Conservation (phyloP, 2,797 vertebrate genomes). For the Sebastes goodei region DNA sequence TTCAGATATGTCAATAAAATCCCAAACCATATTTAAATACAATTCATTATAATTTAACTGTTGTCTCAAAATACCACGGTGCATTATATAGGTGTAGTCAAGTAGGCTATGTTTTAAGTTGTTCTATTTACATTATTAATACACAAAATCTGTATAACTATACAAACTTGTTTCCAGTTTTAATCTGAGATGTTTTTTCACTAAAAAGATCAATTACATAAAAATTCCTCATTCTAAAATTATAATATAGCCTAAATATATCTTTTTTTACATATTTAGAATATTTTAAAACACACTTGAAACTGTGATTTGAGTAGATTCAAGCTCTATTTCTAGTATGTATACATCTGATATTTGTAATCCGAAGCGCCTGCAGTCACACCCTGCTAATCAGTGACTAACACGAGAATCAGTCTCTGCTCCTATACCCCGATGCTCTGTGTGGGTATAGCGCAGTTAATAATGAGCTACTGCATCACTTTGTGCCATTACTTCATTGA, state of each 20-base stretch:
- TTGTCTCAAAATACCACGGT: no score
- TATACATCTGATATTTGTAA: not conserved
- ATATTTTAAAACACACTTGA: not conserved
- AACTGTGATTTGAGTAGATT: not conserved
- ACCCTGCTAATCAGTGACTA: not conserved
- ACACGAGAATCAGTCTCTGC: not conserved
- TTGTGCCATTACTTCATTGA: constrained; percentile 32
- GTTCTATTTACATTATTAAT: no score
- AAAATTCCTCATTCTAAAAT: not conserved
- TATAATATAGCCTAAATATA: no score
- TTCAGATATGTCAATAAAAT: no score
- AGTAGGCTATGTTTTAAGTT: no score
- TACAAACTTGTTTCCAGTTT: no score
- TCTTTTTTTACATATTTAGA: not conserved
- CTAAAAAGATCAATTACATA: no score
- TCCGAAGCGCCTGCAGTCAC: not conserved
- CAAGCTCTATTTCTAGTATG: not conserved
- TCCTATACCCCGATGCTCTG: not conserved
- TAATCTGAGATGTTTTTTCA: no score
- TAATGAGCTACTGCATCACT: constrained; percentile 7
- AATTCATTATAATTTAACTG: no score
- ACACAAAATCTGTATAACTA: no score
- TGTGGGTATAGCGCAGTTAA: not conserved
- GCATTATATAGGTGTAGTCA: no score
- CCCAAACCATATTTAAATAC: no score